phyloP scores from a whole-genome alignment of 2,113 vertebrate genomes.

The Hucho hucho region DNA sequence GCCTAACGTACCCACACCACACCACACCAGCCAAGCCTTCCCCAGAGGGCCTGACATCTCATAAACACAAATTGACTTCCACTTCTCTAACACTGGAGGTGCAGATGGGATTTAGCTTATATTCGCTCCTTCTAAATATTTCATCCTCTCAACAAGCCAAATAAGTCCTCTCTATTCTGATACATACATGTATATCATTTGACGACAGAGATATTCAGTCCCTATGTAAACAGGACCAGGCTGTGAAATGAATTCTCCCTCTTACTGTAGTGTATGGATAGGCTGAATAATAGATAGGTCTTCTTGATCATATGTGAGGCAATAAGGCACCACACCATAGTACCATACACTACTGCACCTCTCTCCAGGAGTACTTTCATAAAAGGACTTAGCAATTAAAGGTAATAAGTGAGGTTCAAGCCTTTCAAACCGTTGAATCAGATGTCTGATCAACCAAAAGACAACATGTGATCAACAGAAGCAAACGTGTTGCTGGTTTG shows the following conservation, averaged over 20 bases:
- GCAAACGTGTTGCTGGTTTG: no score
- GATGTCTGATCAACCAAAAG: no score
- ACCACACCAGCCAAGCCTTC: slow-evolving; percentile 6
- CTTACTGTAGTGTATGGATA: slow-evolving; percentile 52
- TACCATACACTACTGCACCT: slow-evolving; percentile 4
- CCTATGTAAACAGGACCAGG: slow-evolving; percentile 54
- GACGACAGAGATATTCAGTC: slow-evolving; percentile 52
- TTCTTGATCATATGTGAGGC: slow-evolving; percentile 56
- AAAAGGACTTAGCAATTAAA: no score
- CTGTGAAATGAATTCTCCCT: slow-evolving; percentile 51
- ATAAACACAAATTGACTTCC: slow-evolving; percentile 67
- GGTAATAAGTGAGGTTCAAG: no score
- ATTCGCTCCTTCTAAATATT: slow-evolving; percentile 67
- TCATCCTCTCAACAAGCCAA: slow-evolving; percentile 63
- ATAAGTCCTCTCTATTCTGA: slow-evolving; percentile 67
- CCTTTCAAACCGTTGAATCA: no score
- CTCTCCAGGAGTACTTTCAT: no score
- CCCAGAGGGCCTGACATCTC: slow-evolving; percentile 58
- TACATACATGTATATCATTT: slow-evolving; percentile 57
- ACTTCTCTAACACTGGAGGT: slow-evolving; percentile 64
- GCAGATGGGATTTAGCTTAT: slow-evolving; percentile 68
- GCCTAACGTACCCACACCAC: neutral
- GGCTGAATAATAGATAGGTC: slow-evolving; percentile 60
- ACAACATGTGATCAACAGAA: no score
- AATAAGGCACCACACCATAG: slow-evolving; percentile 45